These are phyloP conservation scores for Bombus turneri DNA, from an alignment of 1,140 invertebrate genomes.

Conservation along the genomic window DNA sequence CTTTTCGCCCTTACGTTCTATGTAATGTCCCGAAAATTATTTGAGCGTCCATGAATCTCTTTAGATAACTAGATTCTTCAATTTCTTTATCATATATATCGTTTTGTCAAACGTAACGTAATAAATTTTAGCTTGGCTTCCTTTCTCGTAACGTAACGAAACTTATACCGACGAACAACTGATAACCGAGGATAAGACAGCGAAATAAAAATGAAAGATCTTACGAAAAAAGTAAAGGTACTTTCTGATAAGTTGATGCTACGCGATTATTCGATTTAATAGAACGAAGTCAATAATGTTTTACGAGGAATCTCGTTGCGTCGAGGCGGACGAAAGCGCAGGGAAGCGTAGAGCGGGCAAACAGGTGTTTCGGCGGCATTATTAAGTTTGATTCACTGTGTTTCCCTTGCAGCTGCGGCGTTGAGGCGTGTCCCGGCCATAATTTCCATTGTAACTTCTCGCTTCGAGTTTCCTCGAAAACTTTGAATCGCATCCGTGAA, in stretches of 20 bases:
- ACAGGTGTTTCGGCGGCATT: conserved; percentile 57
- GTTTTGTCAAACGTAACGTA: too few species aligned
- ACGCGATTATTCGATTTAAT: conserved; percentile 74
- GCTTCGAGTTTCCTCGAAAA: conserved; percentile 58
- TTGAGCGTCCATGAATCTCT: not conserved
- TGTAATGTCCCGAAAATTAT: not conserved
- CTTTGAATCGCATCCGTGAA: conserved; percentile 57
- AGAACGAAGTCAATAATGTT: conserved; percentile 78
- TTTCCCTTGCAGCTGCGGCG: conserved; percentile 55
- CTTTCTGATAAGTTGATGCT: too few species aligned
- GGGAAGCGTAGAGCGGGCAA: conserved; percentile 51
- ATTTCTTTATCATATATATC: too few species aligned
- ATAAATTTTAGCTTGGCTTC: too few species aligned
- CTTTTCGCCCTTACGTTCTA: not conserved
- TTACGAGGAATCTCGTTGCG: conserved; percentile 50
- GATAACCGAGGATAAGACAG: too few species aligned
- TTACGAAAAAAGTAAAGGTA: too few species aligned
- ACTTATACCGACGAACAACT: too few species aligned
- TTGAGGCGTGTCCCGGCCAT: conserved; percentile 32
- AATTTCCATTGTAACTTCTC: conserved; percentile 59
- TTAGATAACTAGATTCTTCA: too few species aligned
- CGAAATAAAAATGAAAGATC: too few species aligned
- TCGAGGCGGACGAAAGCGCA: conserved; percentile 10
- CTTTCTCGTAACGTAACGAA: too few species aligned
- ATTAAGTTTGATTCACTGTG: conserved; percentile 61